Percentiles rank a stretch among this genome's conserved stretches.
phyloP scores from a whole-genome alignment of 2,888 invertebrate genomes.

The Yponomeuta malinellus region DNA sequence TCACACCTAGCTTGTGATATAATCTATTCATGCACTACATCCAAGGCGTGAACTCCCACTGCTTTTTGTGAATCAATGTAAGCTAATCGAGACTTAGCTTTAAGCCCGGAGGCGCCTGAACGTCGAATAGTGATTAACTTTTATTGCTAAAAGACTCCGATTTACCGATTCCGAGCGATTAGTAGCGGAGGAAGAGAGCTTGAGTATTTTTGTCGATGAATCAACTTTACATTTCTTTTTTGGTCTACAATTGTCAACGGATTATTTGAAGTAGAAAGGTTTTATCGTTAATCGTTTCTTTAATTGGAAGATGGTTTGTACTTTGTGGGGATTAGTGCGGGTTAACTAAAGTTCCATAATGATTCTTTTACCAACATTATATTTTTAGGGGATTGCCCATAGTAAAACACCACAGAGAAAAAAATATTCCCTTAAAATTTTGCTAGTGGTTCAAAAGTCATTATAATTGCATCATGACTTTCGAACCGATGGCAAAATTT shows the following conservation, averaged over 20 bases:
- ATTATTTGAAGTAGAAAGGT: neutral
- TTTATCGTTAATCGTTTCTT: neutral
- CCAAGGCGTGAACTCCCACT: too few relatives aligned
- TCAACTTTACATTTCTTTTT: neutral
- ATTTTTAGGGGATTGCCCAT: too few relatives aligned
- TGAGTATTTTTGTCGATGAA: neutral
- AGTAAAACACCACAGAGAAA: too few relatives aligned
- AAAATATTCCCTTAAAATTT: too few relatives aligned
- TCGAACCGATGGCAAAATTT: too few relatives aligned
- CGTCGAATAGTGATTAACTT: constrained; percentile 3
- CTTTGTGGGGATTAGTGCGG: too few relatives aligned
- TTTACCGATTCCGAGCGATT: neutral
- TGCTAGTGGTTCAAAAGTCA: too few relatives aligned
- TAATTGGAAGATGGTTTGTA: neutral
- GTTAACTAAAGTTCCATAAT: too few relatives aligned
- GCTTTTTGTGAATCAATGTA: neutral
- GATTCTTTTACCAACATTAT: too few relatives aligned
- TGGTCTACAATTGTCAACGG: neutral
- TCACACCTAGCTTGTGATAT: too few relatives aligned
- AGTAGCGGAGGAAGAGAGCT: neutral
- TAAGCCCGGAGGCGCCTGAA: neutral
- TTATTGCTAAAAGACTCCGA: neutral
- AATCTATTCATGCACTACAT: too few relatives aligned
- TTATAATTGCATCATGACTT: too few relatives aligned
- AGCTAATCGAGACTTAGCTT: neutral